Evolutionary conservation across 2,113 vertebrate genomes (phyloP).

Genomic region (Heteronetta atricapilla): DNA sequence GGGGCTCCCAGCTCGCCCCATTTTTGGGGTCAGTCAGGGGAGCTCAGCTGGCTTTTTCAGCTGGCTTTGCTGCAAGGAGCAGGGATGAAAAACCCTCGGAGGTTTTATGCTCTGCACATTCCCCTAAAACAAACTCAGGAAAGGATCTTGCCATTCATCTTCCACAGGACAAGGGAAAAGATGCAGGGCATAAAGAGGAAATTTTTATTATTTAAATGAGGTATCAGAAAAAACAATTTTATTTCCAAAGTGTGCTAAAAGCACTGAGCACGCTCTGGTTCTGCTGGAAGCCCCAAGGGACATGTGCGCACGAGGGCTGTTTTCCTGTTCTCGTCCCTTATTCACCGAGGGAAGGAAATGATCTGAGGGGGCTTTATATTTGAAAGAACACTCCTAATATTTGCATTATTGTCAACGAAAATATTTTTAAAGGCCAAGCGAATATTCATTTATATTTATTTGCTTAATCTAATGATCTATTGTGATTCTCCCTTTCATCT

Average conservation of each 20-base stretch:
- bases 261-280: slow-evolving; percentile 11
- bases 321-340: slow-evolving; percentile 51
- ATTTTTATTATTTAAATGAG: background rate
- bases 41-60: background rate
- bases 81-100: background rate
- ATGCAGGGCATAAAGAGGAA: slow-evolving; percentile 1
- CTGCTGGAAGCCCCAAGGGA: slow-evolving; percentile 35
- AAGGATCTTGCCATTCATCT: slow-evolving; percentile 50
- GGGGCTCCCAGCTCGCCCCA: slow-evolving; percentile 13
- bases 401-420: slow-evolving; percentile 67
- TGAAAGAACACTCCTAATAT: slow-evolving; percentile 70
- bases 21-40: background rate
- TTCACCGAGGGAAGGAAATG: slow-evolving; percentile 58
- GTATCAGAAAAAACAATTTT: background rate
- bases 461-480: slow-evolving; percentile 77
- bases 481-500: slow-evolving; percentile 76
- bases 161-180: slow-evolving; percentile 36
- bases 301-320: background rate
- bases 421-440: slow-evolving; percentile 78
- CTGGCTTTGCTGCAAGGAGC: background rate
- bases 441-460: slow-evolving; percentile 77
- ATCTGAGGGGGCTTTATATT: slow-evolving; percentile 34
- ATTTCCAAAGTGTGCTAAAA: slow-evolving; percentile 50
- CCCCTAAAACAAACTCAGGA: background rate
- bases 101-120: background rate